phyloP scores from a whole-genome alignment of 2,888 invertebrate genomes.

The Venusia cambrica region DNA sequence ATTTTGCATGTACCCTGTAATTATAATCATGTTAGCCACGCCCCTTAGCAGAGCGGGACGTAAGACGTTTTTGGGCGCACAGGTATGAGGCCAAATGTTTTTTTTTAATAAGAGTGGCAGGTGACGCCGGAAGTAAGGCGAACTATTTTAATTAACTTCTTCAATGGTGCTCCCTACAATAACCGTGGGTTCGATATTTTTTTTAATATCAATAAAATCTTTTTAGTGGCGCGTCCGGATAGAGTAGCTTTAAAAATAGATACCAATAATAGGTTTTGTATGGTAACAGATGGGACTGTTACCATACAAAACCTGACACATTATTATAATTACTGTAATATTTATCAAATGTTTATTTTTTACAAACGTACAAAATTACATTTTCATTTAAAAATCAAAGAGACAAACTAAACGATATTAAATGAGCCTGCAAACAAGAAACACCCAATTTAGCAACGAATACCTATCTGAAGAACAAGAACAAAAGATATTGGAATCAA shows the following conservation, averaged over 20 bases:
- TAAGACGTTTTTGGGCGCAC: conserved; percentile 6
- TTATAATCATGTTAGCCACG: conserved; percentile 31
- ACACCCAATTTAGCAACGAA: conserved; percentile 38
- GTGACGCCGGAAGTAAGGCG: conserved; percentile 5
- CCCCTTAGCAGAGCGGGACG: conserved; percentile 29
- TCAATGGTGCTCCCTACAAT: not conserved
- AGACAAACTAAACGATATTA: conserved; percentile 19
- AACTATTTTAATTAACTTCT: conserved; percentile 12
- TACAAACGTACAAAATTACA: no score
- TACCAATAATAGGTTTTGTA: no score
- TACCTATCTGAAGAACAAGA: conserved; percentile 34
- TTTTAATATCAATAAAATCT: no score
- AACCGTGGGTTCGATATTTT: no score
- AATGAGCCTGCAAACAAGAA: conserved; percentile 39
- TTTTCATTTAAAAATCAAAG: conserved; percentile 11
- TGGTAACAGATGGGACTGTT: no score
- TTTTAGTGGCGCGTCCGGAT: no score
- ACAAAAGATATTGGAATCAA: conserved; percentile 41
- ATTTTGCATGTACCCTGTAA: conserved; percentile 23
- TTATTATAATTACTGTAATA: no score
- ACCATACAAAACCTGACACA: no score
- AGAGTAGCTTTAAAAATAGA: no score
- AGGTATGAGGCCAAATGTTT: conserved; percentile 13
- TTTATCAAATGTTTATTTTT: no score
- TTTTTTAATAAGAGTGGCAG: conserved; percentile 1